Evolutionary conservation across 2,113 vertebrate species (phyloP).

Genomic region (Ciconia boyciana): DNA sequence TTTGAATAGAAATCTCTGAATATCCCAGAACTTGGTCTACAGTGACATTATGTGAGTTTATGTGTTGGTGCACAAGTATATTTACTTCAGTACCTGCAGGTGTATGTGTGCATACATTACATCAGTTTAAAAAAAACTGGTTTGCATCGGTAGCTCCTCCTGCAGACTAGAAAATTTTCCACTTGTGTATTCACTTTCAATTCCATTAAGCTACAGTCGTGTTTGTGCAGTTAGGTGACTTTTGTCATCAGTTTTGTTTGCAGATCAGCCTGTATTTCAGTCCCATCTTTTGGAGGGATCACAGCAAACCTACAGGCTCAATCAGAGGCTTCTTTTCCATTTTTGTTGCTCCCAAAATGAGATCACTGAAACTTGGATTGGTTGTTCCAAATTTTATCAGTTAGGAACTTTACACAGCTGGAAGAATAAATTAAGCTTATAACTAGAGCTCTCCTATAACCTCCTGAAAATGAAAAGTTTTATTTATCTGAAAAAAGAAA

Average conservation of each 20-base stretch:
- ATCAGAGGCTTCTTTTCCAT: not conserved
- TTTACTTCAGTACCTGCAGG: not conserved
- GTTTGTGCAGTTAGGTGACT: not conserved
- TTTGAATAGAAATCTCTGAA: not conserved
- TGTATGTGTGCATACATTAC: accelerated
- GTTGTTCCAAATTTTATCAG: slow-evolving; percentile 35
- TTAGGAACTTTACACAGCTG: slow-evolving; percentile 8
- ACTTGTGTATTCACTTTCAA: not conserved
- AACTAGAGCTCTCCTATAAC: not conserved
- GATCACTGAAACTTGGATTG: not conserved
- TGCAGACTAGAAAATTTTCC: not conserved
- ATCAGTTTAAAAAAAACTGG: not conserved
- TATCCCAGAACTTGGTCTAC: not conserved
- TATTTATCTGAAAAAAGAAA: slow-evolving; percentile 6
- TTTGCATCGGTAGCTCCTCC: not conserved
- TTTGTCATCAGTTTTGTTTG: not conserved
- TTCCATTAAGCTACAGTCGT: not conserved
- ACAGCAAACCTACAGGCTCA: not conserved
- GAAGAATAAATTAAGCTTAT: slow-evolving; percentile 24
- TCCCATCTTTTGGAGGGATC: not conserved
- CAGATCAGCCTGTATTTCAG: not conserved
- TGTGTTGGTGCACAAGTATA: not conserved
- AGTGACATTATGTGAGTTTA: not conserved
- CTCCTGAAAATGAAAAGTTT: not conserved
- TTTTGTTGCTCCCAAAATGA: not conserved